These are phyloP conservation scores for Oophaga pumilio DNA, from an alignment of 2,113 vertebrate species.

Conservation along the genomic window DNA sequence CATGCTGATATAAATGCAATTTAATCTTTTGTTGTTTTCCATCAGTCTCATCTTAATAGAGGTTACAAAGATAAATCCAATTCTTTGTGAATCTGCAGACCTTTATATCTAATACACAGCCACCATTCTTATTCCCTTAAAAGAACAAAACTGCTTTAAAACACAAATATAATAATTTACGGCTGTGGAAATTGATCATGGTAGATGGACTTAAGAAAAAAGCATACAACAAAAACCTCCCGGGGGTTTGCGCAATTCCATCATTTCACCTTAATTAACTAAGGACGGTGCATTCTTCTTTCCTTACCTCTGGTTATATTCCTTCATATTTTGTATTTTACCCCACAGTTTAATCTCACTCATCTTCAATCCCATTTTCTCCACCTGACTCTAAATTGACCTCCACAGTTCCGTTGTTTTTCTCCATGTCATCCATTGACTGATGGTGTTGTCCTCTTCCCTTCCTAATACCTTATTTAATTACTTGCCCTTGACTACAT, in stretches of 20 bases:
- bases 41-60: too few relatives aligned
- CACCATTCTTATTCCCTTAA: too few relatives aligned
- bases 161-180: too few relatives aligned
- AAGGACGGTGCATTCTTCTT: not conserved
- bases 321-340: conserved; percentile 8
- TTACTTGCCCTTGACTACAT: conserved; percentile 39
- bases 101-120: too few relatives aligned
- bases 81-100: too few relatives aligned
- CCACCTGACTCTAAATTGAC: conserved; percentile 29
- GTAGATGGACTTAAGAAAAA: too few relatives aligned
- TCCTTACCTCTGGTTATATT: not conserved
- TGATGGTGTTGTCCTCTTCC: conserved; percentile 25
- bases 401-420: conserved; percentile 35
- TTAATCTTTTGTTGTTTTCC: too few relatives aligned
- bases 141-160: too few relatives aligned
- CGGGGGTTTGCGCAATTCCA: not conserved
- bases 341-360: conserved; percentile 1
- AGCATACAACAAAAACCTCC: not conserved
- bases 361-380: conserved; percentile 19
- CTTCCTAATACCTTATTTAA: conserved; percentile 32
- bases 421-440: conserved; percentile 26
- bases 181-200: too few relatives aligned
- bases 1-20: too few relatives aligned
- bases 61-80: too few relatives aligned
- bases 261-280: not conserved